phyloP scores from a whole-genome alignment of 2,113 vertebrate species.

The Peromyscus polionotus region DNA sequence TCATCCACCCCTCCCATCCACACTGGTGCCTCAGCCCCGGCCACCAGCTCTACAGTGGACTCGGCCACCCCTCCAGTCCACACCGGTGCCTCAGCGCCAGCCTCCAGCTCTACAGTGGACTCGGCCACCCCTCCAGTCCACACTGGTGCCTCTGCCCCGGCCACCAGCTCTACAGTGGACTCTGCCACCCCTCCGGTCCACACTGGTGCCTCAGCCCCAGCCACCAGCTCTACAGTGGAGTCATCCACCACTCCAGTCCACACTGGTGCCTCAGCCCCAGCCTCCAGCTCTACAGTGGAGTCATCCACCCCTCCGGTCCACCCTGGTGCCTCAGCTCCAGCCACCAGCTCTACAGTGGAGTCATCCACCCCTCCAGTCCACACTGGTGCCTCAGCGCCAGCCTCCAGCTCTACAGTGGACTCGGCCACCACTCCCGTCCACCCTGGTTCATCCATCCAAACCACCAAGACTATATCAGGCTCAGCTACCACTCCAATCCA shows the following conservation, averaged over 20 bases:
- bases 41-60: neutral
- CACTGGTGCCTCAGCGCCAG: neutral
- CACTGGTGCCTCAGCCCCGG: fast-evolving
- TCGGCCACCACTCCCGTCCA: neutral
- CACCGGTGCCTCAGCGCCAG: neutral
- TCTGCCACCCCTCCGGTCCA: neutral
- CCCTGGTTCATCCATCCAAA: fast-evolving
- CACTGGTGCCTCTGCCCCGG: too few species aligned
- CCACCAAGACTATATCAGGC: neutral
- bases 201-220: fast-evolving
- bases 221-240: neutral
- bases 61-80: fast-evolving
- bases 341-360: neutral
- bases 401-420: neutral
- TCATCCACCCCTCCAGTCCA: neutral
- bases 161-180: neutral
- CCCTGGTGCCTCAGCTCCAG: neutral
- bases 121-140: fast-evolving
- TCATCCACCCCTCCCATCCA: neutral
- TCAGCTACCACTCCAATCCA: neutral
- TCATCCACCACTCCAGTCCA: neutral
- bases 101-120: neutral
- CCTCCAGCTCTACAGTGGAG: neutral
- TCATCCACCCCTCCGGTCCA: neutral
- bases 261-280: fast-evolving